Conservation (phyloP, 2,113 vertebrate genomes). For the Naja naja region DNA sequence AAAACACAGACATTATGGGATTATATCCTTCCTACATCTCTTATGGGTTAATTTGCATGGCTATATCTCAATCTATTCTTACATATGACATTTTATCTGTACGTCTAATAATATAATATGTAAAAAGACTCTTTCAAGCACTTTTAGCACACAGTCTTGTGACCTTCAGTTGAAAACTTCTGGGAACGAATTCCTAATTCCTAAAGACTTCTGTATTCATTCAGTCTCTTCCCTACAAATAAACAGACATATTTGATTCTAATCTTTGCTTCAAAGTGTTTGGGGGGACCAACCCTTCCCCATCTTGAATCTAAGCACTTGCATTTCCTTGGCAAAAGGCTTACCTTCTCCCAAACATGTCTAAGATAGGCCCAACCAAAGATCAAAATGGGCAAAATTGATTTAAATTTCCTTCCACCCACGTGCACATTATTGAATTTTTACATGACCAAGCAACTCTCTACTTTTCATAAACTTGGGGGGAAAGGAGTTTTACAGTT, state of each 20-base stretch:
- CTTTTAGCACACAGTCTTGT: not conserved
- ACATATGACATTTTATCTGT: not conserved
- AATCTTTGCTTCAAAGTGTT: constrained; percentile 7
- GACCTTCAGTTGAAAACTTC: not conserved
- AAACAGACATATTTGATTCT: not conserved
- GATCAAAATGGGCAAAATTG: not conserved
- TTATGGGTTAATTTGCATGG: not conserved
- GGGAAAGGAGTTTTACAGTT: constrained; percentile 29
- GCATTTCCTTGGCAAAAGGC: constrained; percentile 27
- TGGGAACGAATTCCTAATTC: not conserved
- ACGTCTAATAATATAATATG: not conserved
- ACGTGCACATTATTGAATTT: not conserved
- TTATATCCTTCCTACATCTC: too few species aligned
- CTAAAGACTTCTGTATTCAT: not conserved
- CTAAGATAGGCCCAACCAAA: constrained; percentile 36
- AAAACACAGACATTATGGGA: not conserved
- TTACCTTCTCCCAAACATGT: constrained; percentile 26
- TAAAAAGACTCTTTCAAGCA: not conserved
- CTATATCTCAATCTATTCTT: not conserved
- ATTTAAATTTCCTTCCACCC: constrained; percentile 10
- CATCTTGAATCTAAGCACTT: constrained; percentile 6
- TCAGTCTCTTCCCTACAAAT: constrained; percentile 3
- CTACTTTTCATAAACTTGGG: constrained; percentile 28
- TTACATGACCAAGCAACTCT: constrained; percentile 5
- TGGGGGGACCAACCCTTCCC: constrained; percentile 27